phyloP scores from a whole-genome alignment of 2,888 invertebrate species.

The Tinea trinotella region DNA sequence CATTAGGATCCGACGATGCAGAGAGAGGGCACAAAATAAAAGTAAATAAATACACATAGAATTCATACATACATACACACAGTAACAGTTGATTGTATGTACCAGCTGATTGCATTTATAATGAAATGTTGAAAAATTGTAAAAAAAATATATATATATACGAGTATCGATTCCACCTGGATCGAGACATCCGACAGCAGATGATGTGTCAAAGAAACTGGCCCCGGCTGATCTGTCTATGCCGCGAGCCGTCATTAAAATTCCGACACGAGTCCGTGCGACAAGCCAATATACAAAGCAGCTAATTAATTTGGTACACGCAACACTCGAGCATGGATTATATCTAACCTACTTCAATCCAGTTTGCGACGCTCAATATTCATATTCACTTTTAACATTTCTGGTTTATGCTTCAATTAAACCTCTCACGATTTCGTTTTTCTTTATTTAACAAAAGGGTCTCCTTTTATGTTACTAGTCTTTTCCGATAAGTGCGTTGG shows the following conservation, averaged over 20 bases:
- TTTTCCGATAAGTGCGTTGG: slow-evolving; percentile 1
- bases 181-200: slow-evolving; percentile 22
- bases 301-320: slow-evolving; percentile 17
- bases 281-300: slow-evolving; percentile 18
- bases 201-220: slow-evolving; percentile 20
- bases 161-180: slow-evolving; percentile 22
- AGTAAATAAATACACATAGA: too few relatives aligned
- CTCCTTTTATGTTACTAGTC: slow-evolving; percentile 6
- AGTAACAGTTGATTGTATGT: too few relatives aligned
- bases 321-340: slow-evolving; percentile 12
- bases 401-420: background rate
- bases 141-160: slow-evolving; percentile 8
- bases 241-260: slow-evolving; percentile 22
- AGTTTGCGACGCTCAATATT: background rate
- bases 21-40: too few relatives aligned
- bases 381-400: too few relatives aligned
- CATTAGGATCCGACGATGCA: too few relatives aligned
- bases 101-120: background rate
- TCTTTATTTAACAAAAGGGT: background rate
- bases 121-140: background rate
- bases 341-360: slow-evolving; percentile 5
- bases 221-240: slow-evolving; percentile 15
- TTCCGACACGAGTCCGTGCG: slow-evolving; percentile 24
- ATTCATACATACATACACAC: too few relatives aligned
- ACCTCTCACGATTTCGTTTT: background rate